phyloP scores from a whole-genome alignment of 1,140 invertebrate species.

The Helicoverpa armigera region DNA sequence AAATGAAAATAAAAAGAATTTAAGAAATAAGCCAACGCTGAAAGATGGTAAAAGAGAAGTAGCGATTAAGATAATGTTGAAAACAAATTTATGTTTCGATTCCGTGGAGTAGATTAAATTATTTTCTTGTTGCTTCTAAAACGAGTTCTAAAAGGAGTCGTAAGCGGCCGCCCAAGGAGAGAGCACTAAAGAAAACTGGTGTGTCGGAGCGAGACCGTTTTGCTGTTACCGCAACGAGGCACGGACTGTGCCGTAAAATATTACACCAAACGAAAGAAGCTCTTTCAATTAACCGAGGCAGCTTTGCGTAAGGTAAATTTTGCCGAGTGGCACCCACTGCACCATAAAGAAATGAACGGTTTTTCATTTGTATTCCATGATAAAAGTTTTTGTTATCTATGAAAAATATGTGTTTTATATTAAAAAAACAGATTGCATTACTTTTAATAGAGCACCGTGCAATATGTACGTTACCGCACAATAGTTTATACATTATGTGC shows the following conservation, averaged over 20 bases:
- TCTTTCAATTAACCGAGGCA: conserved; percentile 84
- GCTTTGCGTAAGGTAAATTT: conserved; percentile 82
- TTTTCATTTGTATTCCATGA: conserved; percentile 3
- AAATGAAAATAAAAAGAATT: conserved; percentile 57
- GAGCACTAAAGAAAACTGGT: conserved; percentile 65
- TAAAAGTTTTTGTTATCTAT: neutral
- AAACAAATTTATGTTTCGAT: conserved; percentile 79
- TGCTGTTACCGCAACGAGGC: conserved; percentile 64
- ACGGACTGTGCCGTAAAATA: conserved; percentile 77
- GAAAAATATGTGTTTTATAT: too few relatives aligned
- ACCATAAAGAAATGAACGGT: conserved; percentile 50
- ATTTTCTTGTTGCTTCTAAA: conserved; percentile 75
- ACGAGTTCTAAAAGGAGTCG: conserved; percentile 69
- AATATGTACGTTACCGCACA: too few relatives aligned
- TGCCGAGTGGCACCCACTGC: conserved; percentile 68
- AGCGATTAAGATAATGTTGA: conserved; percentile 73
- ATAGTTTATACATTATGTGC: too few relatives aligned
- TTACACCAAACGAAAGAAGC: conserved; percentile 83
- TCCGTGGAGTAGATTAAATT: conserved; percentile 75
- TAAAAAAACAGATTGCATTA: too few relatives aligned
- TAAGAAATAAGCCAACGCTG: conserved; percentile 55
- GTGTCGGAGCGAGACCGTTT: conserved; percentile 70
- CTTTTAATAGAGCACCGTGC: too few relatives aligned
- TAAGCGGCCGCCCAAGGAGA: conserved; percentile 67
- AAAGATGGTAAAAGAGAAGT: conserved; percentile 68